Evolutionary conservation across 2,113 vertebrate species (phyloP).

Genomic region (Anhinga rufa): DNA sequence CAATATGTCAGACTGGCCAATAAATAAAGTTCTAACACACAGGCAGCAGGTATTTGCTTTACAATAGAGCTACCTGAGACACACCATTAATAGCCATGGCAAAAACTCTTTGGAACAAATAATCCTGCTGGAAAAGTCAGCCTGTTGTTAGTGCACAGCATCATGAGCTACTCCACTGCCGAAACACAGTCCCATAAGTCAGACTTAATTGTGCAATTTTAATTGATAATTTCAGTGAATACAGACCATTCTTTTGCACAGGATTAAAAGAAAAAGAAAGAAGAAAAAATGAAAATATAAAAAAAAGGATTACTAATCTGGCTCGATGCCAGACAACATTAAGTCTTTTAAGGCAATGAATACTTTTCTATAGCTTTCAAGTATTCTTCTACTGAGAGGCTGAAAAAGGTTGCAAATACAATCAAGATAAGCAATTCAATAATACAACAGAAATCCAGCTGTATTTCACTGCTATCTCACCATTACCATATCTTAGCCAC

Average conservation of each 20-base stretch:
- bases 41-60: not conserved
- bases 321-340: not conserved
- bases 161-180: not conserved
- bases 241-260: slow-evolving; percentile 10
- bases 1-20: not conserved
- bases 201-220: not conserved
- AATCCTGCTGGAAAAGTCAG: not conserved
- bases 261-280: not conserved
- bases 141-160: not conserved
- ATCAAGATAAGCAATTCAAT: slow-evolving; percentile 23
- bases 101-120: not conserved
- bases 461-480: not conserved
- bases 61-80: not conserved
- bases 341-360: slow-evolving; percentile 29
- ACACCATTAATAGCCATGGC: not conserved
- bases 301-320: not conserved
- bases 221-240: not conserved
- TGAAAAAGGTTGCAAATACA: slow-evolving; percentile 25
- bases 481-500: not conserved
- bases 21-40: not conserved
- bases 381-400: not conserved
- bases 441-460: slow-evolving; percentile 19
- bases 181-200: not conserved
- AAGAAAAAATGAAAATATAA: too few relatives aligned
- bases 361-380: not conserved